Percentiles rank a stretch among this genome's conserved stretches.
These are phyloP conservation scores for Drosophila nr. medialis DNA, from an alignment of 2,888 invertebrate genomes.

Conservation along the genomic window DNA sequence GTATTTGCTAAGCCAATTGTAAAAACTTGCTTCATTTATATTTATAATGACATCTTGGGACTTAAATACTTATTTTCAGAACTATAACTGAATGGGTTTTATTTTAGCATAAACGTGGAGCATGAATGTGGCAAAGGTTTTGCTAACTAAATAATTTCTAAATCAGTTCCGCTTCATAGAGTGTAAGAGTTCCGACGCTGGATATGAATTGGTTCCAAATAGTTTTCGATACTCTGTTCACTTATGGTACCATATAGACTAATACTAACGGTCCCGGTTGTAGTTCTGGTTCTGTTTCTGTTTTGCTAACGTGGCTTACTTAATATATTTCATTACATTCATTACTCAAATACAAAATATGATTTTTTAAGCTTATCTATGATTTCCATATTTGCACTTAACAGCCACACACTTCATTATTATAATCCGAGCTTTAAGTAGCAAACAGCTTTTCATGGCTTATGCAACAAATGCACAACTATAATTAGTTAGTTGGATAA, in stretches of 20 bases:
- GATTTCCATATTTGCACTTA: background rate
- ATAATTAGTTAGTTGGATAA: background rate
- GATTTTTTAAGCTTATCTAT: background rate
- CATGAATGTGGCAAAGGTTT: background rate
- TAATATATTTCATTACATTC: background rate
- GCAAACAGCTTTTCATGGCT: background rate
- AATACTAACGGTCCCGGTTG: background rate
- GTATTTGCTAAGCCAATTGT: conserved; percentile 1
- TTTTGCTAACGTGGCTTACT: background rate
- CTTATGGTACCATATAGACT: background rate
- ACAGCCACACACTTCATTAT: background rate
- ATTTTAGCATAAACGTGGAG: too few species aligned
- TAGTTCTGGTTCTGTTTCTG: background rate
- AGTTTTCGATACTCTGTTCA: too few species aligned
- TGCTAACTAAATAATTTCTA: background rate
- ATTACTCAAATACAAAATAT: background rate
- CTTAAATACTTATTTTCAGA: background rate
- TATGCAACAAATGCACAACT: background rate
- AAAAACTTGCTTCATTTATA: conserved; percentile 12
- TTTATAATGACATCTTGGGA: background rate
- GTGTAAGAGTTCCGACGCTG: too few species aligned
- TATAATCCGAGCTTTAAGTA: background rate
- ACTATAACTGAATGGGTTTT: background rate
- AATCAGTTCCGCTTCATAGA: background rate
- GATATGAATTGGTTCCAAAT: too few species aligned